Conservation (phyloP, 2,888 invertebrate genomes). For the Stramonita haemastoma region DNA sequence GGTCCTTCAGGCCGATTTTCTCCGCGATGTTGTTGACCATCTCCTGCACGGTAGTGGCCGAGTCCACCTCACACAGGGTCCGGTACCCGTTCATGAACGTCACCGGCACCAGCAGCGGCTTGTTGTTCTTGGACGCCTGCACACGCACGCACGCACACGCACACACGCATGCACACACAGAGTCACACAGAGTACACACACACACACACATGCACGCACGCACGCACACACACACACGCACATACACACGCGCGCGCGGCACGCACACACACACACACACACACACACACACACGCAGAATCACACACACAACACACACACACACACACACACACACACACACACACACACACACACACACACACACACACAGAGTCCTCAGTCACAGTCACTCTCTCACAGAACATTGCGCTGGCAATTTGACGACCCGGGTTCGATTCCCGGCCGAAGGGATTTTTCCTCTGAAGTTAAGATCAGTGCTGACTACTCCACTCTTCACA, state of each 20-base stretch:
- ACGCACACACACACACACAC: too few species aligned
- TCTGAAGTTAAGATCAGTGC: too few species aligned
- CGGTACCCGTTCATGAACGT: slow-evolving; percentile 68
- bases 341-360: too few species aligned
- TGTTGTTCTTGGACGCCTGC: slow-evolving; percentile 71
- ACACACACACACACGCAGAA: not conserved
- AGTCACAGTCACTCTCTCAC: too few species aligned
- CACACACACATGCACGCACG: not conserved
- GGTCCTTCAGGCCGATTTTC: slow-evolving; percentile 59
- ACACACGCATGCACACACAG: not conserved
- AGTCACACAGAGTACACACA: not conserved
- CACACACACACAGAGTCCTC: too few species aligned
- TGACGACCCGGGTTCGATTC: too few species aligned
- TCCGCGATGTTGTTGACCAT: slow-evolving; percentile 60
- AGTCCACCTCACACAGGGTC: slow-evolving; percentile 65
- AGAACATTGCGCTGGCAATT: too few species aligned
- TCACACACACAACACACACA: not conserved
- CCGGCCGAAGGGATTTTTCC: too few species aligned
- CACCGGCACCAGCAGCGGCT: slow-evolving; percentile 69
- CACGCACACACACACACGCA: not conserved
- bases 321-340: too few species aligned
- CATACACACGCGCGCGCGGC: too few species aligned
- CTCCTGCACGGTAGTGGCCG: slow-evolving; percentile 67
- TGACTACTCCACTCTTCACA: too few species aligned
- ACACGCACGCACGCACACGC: not conserved